Evolutionary conservation across 2,797 vertebrate species (phyloP), one percentile per base, ranked within the genome.

Genomic region (Acanthornis magna): DNA sequence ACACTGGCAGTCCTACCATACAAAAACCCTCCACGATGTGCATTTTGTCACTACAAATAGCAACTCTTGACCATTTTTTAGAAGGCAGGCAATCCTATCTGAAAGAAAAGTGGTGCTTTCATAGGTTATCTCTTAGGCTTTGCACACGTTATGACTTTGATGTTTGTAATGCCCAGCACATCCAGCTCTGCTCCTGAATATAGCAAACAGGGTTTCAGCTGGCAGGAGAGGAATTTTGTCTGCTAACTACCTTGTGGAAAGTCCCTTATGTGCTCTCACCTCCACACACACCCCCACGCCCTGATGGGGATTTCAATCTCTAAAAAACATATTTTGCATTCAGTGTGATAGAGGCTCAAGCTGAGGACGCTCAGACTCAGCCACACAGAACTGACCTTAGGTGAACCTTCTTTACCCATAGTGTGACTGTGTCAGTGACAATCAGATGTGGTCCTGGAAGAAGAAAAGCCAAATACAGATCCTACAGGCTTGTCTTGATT

Each of bases 201-300:
- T 5, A 57, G 15, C 17, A 77, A 48, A 45, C 13, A 42, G n/a
- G 25, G 1, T 17, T 21, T 75, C 38, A 83, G 42, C 7, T 53
- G 48, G 29, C n/a, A 58, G 18, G 25, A 85, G 45, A 4, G 21
- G 12, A 4, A 2, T 53, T 88, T 83, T 75, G 4, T 36, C 57
- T 55, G 13, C 18, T 50, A 45, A 32, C 11, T 26, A 18, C 9
- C 5, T 29, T 36, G 14, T 68, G 53, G 14, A n/a, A 76, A 55
- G 11, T 45, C 19, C 22, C 16, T 61, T 47, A 29, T 4, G 9
- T 50, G 14, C 15, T 90, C 25, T 51, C 32, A 47, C 20, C 8
- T 66, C 34, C 1, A 0, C 27, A 25, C 5, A 17, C 13, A 26
- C 17, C 16, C 11, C 13, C 8, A 7, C 11, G 47, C 13, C 43